Evolutionary conservation across 2,888 invertebrate species (phyloP), one percentile per base, ranked within the genome.

Genomic region (Metallyticus violacea): DNA sequence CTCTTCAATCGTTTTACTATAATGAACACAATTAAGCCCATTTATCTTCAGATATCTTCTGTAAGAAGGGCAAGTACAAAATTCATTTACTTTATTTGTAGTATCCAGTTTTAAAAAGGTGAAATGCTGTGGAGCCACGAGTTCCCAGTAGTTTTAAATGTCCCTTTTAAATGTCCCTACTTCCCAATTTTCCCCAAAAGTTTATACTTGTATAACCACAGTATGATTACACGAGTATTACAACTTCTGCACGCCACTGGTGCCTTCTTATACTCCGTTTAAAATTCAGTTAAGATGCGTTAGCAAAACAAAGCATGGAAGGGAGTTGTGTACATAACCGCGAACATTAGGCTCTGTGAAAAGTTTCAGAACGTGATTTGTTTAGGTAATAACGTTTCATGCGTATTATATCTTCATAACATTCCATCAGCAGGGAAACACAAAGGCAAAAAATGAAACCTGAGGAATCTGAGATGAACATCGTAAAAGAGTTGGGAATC

Each of bases 361-460:
- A 81, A 62, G 77, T 81, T 62, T 26, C 26, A 30, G 26, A 30
- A 86, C 84, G 79, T 85, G 87, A 88, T 87, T 88, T 86, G 87
- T 40, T 79, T 40, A 77, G 86, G 77, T 86, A 87, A 87, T 86
- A 85, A 85, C 84, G 40, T 88, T 88, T 88, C 85, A 86, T 87
- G 87, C 86, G 85, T 87, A 87, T 88, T 86, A 88, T 87, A 80
- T 87, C 79, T 86, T 87, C 87, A 88, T 88, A 88, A 85, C 86
- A 84, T 87, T 28, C 83, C 86, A 88, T 88, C 87, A 88, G 86
- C 86, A 85, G 85, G 81, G 86, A 87, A 86, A 87, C 15, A 62
- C 15, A 62, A 62, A 15, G 15, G 3, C 5, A 62, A 62, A 15
- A 62, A 15, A 0, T 62, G 40, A 4, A 15, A 1, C 40, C 40